A percentile compares a stretch with the other conserved stretches of the same genome.
Evolutionary conservation across 2,113 vertebrate species (phyloP).

Genomic region (Mobula hypostoma): DNA sequence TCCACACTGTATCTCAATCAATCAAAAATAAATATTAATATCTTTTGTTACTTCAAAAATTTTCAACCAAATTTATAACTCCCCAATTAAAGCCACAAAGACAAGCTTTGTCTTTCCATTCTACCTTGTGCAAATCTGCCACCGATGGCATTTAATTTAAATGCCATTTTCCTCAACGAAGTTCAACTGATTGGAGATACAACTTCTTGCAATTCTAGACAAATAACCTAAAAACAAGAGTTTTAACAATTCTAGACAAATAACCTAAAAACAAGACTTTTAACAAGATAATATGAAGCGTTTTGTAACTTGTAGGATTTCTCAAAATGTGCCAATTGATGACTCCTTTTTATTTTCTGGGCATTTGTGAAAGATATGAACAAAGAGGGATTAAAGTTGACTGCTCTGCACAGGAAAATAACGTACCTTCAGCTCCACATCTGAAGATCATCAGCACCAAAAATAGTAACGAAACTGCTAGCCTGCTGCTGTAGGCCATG

Average conservation of each 20-base stretch:
- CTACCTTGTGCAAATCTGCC: background rate
- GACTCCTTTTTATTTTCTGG: background rate
- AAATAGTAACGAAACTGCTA: slow-evolving; percentile 20
- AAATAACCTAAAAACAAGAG: background rate
- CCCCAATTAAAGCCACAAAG: too few species aligned
- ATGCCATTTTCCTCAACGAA: background rate
- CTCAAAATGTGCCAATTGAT: background rate
- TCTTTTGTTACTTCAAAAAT: too few species aligned
- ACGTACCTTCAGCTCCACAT: slow-evolving; percentile 36
- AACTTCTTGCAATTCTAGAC: background rate
- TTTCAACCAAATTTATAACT: too few species aligned
- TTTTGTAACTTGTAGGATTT: background rate
- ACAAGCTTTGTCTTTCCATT: background rate
- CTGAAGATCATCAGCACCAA: slow-evolving; percentile 21
- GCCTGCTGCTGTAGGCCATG: slow-evolving; percentile 27
- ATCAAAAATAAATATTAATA: too few species aligned
- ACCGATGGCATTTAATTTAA: background rate
- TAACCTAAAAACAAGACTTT: background rate
- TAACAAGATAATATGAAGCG: background rate
- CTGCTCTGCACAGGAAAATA: background rate
- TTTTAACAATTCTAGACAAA: background rate
- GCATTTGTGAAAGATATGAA: background rate
- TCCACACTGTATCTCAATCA: too few species aligned
- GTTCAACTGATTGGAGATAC: background rate
- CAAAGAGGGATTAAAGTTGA: background rate